Base-by-base conservation (phyloP, 2,113 vertebrate species). In the Nannospalax galili region DNA sequence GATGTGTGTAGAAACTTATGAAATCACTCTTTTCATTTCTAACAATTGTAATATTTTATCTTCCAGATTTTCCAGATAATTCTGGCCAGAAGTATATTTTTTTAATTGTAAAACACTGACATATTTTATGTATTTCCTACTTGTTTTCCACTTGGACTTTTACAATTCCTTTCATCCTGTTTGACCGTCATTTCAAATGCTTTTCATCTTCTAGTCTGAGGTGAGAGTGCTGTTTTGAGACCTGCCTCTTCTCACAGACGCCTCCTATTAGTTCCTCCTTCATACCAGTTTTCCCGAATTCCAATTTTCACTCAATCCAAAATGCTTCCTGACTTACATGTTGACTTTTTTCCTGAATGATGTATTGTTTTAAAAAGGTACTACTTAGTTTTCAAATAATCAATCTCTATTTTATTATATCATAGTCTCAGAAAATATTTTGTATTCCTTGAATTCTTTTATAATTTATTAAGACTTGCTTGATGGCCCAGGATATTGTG, bases 371-470 rank as follows among this genome's bases (percentile, higher is more conserved):
- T 32, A 32, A 40, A 6, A 72, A 35, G 8, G 40, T 48, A 1
- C 12, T 79, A 62, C 69, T 96, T 64, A 24, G 17, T 64, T 75
- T 89, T 67, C 5, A 81, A 86, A 94, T 67, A 81, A 48, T 91
- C 20, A 69, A 67, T 82, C 28, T n/a, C 84, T 58, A 95, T 92
- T 92, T 87, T 40, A 73, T 84, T 94, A 12, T 11, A 48, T 81
- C 73, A 16, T 93, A 88, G 7, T 82, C 45, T 73, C 20, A 85
- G 10, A 40, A 70, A 12, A 58, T 56, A 90, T 7, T 73, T 69
- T 88, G 0, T 80, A 24, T 89, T 48, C 22, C 6, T 64, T 80
- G 24, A 70, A 77, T 35, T 56, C 10, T 70, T 92, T 73, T 40
- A 42, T 20, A 74, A 88, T 42, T 24, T 75, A 88, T 60, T 95